A percentile compares a stretch with the other conserved stretches of the same genome.
These are phyloP conservation scores for Boulengeromyrus knoepffleri DNA, from an alignment of 2,113 vertebrate species.

Conservation along the genomic window DNA sequence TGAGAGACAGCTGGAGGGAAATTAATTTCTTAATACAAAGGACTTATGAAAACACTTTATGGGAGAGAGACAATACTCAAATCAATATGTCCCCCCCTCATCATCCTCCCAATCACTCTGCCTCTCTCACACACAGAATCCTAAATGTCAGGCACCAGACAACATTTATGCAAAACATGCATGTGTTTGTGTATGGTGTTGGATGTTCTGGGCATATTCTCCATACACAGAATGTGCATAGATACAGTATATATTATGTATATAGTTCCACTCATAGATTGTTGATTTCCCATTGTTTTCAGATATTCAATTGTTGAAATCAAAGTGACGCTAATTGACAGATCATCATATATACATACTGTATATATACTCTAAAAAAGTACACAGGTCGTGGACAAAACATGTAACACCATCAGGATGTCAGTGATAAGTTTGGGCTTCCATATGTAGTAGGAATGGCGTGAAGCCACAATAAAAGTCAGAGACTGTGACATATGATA, in stretches of 20 bases:
- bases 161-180: constrained; percentile 32
- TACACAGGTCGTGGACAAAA: constrained; percentile 13
- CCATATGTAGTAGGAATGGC: not conserved
- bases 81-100: constrained; percentile 36
- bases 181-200: constrained; percentile 40
- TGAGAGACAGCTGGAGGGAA: constrained; percentile 36
- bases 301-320: constrained; percentile 33
- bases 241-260: constrained; percentile 19
- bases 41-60: constrained; percentile 30
- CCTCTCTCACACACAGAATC: constrained; percentile 29
- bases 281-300: constrained; percentile 1
- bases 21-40: constrained; percentile 12
- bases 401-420: not conserved
- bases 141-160: constrained; percentile 37
- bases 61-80: constrained; percentile 35
- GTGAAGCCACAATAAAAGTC: not conserved
- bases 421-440: not conserved
- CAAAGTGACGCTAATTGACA: constrained; percentile 24
- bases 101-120: constrained; percentile 21
- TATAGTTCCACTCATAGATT: constrained; percentile 33
- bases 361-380: constrained; percentile 25
- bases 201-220: constrained; percentile 40
- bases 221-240: constrained; percentile 28
- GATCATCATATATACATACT: constrained; percentile 42
- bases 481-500: not conserved